Evolutionary conservation across 2,113 vertebrate genomes (phyloP), one percentile per base, ranked within the genome.

Genomic region (Cochlearius cochlearius): DNA sequence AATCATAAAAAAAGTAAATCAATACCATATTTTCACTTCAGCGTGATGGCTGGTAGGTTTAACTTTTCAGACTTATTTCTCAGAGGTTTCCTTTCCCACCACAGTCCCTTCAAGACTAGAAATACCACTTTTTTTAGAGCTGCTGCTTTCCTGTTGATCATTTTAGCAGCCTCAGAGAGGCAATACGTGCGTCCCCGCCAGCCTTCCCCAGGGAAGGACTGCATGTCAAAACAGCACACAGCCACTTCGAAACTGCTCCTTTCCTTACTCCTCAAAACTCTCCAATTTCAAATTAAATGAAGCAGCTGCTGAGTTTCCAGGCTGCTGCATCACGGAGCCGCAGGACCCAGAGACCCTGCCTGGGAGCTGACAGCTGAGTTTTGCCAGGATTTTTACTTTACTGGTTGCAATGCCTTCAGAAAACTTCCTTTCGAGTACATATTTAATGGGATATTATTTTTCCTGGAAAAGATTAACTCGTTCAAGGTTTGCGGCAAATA

Each of bases 1-100:
- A 96, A 97, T 95, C 68, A 87, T 83, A 90, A 97, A 97, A 98
- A 94, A 96, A 96, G 97, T 98, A 98, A 93, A 98, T 98, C 95
- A 88, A 95, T 96, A 80, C 76, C 56, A 38, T 43, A 74, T 96
- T 98, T 97, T 96, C 89, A 60, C 26, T 86, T 82, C 97, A 94
- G 97, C 76, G 38, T 80, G 95, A 97, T 97, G 97, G 90, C 93
- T 81, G 82, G 53, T 71, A 39, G 43, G 86, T 68, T 55, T 29
- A 68, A 62, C 63, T 77, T 69, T 66, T 60, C 67, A 27, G 26
- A 50, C 5, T 26, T 39, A 15, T 63, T 73, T 71, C 63, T 69
- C 27, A n/a, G 71, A 41, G 77, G 22, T 77, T 56, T 66, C 19
- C 25, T 47, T 58, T 82, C 47, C 47, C 20, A n/a, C 19, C 36